Base-by-base conservation (phyloP, 1,140 invertebrate genomes). In the Mercenaria mercenaria region DNA sequence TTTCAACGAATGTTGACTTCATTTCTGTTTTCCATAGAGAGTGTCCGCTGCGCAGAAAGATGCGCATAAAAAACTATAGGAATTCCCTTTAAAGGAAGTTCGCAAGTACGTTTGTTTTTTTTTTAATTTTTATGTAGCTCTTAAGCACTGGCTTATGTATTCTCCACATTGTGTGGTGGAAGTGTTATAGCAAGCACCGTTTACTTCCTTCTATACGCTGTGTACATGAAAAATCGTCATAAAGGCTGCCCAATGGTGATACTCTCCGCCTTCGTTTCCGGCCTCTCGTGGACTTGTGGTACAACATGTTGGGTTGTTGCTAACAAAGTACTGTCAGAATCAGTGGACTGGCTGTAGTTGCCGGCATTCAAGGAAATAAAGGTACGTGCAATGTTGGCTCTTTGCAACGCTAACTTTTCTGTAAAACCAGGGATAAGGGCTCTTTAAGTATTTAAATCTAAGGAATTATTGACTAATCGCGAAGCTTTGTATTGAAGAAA, bases 91-190 rank as follows among this genome's bases (percentile, higher is more conserved):
- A 47, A n/a, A n/a, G n/a, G n/a, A 6, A 8, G 43, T 47, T 6
- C 15, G 15, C 43, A 8, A 47, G 43, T 47, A 47, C 43, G 15
- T 8, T 47, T 47, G 43, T 47, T 8, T 8, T 47, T 6, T 47
- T 47, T 47, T 47, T 8, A 8, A 47, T 47, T 47, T 15, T 47
- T 8, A 47, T 8, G 43, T 15, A 47, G 15, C 4, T 74, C 13
- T 92, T 92, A 93, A 95, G 96, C 91, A 74, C 90, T 96, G 39
- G 95, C 96, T 82, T 96, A 96, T 91, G 96, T 96, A 15, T 96
- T 96, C 93, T 93, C 96, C 20, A 95, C 96, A 81, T 96, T 95
- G 84, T 92, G 94, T 88, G 96, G 94, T 88, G 96, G 56, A n/a
- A 96, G 96, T 59, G 95, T 95, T 76, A 26, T 93, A 3, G 93